A percentile compares a stretch with the other conserved stretches of the same genome.
These are phyloP conservation scores for Glyptemys insculpta DNA, from an alignment of 2,797 vertebrate species.

Conservation along the genomic window DNA sequence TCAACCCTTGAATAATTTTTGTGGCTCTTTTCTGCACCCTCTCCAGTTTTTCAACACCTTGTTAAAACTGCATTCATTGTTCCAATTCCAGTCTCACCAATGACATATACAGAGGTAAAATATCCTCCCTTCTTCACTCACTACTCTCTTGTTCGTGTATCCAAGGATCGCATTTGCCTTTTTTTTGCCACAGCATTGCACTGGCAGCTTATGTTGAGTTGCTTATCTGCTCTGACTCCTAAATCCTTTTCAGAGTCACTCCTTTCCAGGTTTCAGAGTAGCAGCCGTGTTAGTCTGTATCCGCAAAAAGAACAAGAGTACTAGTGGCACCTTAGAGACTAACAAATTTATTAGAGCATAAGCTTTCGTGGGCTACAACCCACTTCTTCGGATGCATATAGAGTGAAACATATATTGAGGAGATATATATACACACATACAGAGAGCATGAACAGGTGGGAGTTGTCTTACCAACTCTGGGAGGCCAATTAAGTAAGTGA, in stretches of 20 bases:
- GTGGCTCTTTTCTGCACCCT: not conserved
- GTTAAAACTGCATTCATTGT: not conserved
- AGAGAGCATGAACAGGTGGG: too few relatives aligned
- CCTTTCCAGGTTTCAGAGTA: not conserved
- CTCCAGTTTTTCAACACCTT: not conserved
- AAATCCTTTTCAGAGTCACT: not conserved
- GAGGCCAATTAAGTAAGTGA: too few relatives aligned
- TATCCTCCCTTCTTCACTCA: not conserved
- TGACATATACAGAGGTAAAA: not conserved
- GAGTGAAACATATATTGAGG: too few relatives aligned
- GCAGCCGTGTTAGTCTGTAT: too few relatives aligned
- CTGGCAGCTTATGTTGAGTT: not conserved
- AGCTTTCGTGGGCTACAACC: too few relatives aligned
- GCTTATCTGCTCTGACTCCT: not conserved
- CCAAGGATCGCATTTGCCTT: not conserved
- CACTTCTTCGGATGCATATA: too few relatives aligned
- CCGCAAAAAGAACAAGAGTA: too few relatives aligned
- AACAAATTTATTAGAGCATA: too few relatives aligned
- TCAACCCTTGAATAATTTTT: not conserved
- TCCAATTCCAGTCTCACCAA: not conserved
- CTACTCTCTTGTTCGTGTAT: not conserved
- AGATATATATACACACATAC: too few relatives aligned
- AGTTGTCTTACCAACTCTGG: too few relatives aligned
- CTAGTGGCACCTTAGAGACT: too few relatives aligned
- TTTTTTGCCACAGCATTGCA: not conserved